These are phyloP conservation scores for Rhopilema esculentum DNA, from an alignment of 30 jellyfish, hydroid and myxozoan species.

Conservation along the genomic window DNA sequence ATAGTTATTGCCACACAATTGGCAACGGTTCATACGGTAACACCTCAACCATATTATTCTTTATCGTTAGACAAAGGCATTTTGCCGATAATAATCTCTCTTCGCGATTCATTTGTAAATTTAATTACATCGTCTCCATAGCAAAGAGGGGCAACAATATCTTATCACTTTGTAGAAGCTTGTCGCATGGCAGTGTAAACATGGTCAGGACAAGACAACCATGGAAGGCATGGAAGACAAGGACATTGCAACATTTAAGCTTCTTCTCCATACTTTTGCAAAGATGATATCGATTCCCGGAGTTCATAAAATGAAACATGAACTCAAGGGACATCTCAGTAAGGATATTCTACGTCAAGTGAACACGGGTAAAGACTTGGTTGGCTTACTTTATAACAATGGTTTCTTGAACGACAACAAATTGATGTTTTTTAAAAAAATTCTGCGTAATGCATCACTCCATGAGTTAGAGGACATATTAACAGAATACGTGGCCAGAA, in stretches of 20 bases:
- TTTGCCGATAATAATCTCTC: conserved; percentile 6
- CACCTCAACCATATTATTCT: not conserved
- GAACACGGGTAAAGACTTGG: conserved; percentile 49
- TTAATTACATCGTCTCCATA: conserved; percentile 35
- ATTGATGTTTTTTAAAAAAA: conserved; percentile 38
- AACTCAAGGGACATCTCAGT: conserved; percentile 58
- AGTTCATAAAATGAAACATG: conserved; percentile 48
- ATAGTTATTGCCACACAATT: not conserved
- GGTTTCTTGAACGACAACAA: conserved; percentile 42
- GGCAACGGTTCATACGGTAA: not conserved
- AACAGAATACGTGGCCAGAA: conserved; percentile 51
- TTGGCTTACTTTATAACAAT: conserved; percentile 6
- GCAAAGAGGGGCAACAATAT: conserved; percentile 29
- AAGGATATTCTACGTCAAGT: conserved; percentile 50
- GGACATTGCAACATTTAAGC: conserved; percentile 1
- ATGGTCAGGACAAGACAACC: not conserved
- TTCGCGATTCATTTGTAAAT: conserved; percentile 1
- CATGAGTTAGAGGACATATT: conserved; percentile 23
- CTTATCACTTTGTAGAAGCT: not conserved
- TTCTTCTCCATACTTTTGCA: conserved; percentile 29
- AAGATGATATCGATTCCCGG: conserved; percentile 41
- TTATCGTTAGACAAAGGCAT: not conserved
- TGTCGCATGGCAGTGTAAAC: not conserved
- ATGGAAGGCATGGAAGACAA: conserved; percentile 10
- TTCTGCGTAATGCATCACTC: conserved; percentile 30